Percentiles rank a stretch among this genome's conserved stretches.
Evolutionary conservation across 2,113 vertebrate genomes (phyloP).

Genomic region (Sprattus sprattus): DNA sequence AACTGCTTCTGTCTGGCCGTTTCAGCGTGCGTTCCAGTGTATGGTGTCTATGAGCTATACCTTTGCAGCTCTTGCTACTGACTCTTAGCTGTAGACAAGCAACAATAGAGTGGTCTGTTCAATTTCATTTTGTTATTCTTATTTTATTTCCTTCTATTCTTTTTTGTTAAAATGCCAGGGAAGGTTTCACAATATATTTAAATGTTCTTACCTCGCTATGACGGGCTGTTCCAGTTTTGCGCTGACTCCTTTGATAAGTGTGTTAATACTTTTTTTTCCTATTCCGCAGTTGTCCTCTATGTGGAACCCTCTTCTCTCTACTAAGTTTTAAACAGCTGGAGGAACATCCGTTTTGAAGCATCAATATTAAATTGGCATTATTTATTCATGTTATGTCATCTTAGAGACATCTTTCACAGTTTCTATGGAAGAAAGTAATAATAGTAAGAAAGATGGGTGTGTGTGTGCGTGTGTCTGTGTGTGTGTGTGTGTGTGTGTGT

Average conservation of each 20-base stretch:
- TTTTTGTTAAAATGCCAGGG: background rate
- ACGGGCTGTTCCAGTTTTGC: background rate
- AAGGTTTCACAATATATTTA: background rate
- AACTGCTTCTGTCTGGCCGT: background rate
- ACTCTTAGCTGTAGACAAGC: background rate
- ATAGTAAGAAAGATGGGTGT: slow-evolving; percentile 16
- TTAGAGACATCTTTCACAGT: slow-evolving; percentile 14
- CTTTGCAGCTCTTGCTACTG: background rate
- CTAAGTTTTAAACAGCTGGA: slow-evolving; percentile 26
- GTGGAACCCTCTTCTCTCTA: background rate
- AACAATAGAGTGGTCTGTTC: background rate
- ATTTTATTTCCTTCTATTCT: background rate
- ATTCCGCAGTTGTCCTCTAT: background rate
- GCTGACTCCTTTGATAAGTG: no score
- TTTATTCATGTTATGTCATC: slow-evolving; percentile 35
- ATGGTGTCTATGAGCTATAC: background rate
- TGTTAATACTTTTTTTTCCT: background rate
- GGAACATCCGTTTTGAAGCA: slow-evolving; percentile 30
- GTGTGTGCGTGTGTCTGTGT: background rate
- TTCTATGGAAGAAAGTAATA: slow-evolving; percentile 9
- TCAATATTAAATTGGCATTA: slow-evolving; percentile 34
- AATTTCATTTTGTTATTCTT: background rate
- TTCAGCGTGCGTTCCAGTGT: background rate
- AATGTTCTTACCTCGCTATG: background rate
- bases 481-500: background rate